Conservation (phyloP, 2,888 invertebrate genomes). For the Rhyacophila evoluta region DNA sequence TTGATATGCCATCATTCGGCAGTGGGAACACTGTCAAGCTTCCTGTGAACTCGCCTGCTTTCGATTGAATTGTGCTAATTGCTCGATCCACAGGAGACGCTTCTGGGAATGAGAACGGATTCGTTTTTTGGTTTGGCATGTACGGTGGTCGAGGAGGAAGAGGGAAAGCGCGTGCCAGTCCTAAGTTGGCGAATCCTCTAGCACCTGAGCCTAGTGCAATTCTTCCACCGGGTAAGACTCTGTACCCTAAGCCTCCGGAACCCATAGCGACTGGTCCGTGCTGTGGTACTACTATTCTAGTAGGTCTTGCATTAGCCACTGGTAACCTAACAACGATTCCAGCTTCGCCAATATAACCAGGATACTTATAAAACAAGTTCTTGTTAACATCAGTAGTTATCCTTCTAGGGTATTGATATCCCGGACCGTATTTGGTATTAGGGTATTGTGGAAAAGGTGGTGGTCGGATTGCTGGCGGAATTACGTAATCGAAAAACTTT, state of each 20-base stretch:
- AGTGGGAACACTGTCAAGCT: slow-evolving; percentile 44
- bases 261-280: slow-evolving; percentile 60
- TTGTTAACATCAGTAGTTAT: slow-evolving; percentile 35
- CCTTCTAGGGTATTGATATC: slow-evolving; percentile 29
- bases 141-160: slow-evolving; percentile 33
- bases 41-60: slow-evolving; percentile 3
- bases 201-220: slow-evolving; percentile 63
- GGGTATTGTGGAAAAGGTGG: neutral
- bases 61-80: neutral
- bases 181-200: slow-evolving; percentile 57
- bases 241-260: slow-evolving; percentile 62
- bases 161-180: slow-evolving; percentile 29
- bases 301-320: slow-evolving; percentile 36
- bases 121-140: neutral
- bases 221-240: slow-evolving; percentile 61
- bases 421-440: slow-evolving; percentile 11
- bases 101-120: slow-evolving; percentile 1
- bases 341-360: slow-evolving; percentile 17
- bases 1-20: slow-evolving; percentile 27
- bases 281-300: slow-evolving; percentile 46
- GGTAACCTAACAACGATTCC: slow-evolving; percentile 37
- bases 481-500: slow-evolving; percentile 35
- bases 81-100: neutral
- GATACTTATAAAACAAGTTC: slow-evolving; percentile 34
- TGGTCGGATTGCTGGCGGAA: slow-evolving; percentile 37